Evolutionary conservation across 2,797 vertebrate genomes (phyloP).

Genomic region (Silurus lanzhouensis): DNA sequence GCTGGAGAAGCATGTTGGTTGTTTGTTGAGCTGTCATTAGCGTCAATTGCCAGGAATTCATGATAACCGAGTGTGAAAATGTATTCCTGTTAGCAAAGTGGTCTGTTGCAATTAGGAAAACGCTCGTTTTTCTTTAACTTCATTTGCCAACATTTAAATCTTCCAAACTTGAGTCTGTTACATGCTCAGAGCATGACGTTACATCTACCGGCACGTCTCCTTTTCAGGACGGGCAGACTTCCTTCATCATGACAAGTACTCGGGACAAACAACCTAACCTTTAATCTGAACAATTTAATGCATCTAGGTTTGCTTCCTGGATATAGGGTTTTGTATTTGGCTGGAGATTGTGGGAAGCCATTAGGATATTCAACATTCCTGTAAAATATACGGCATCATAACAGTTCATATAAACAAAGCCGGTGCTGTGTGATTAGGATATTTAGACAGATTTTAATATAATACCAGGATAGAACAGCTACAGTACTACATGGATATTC

Average conservation of each 20-base stretch:
- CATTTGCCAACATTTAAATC: background rate
- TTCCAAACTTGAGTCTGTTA: background rate
- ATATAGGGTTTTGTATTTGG: background rate
- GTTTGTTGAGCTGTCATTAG: constrained; percentile 38
- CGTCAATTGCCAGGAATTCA: constrained; percentile 24
- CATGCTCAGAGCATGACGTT: background rate
- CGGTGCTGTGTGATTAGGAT: background rate
- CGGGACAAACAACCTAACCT: background rate
- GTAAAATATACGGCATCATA: background rate
- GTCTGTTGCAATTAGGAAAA: background rate
- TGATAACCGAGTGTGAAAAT: constrained; percentile 29
- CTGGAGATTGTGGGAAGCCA: background rate
- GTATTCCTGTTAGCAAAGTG: constrained; percentile 21
- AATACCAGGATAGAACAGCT: background rate
- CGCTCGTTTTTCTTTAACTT: constrained; percentile 10
- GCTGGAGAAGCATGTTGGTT: constrained; percentile 32
- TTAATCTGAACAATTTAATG: background rate
- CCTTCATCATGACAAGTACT: background rate
- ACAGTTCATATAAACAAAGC: background rate
- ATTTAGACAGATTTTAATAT: background rate
- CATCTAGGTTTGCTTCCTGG: background rate
- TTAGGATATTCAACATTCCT: background rate
- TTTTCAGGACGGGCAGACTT: no score
- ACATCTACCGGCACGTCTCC: background rate
- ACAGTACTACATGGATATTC: background rate